These are phyloP conservation scores for Netelia fuscicornis DNA, from an alignment of 2,888 invertebrate genomes.

Conservation along the genomic window DNA sequence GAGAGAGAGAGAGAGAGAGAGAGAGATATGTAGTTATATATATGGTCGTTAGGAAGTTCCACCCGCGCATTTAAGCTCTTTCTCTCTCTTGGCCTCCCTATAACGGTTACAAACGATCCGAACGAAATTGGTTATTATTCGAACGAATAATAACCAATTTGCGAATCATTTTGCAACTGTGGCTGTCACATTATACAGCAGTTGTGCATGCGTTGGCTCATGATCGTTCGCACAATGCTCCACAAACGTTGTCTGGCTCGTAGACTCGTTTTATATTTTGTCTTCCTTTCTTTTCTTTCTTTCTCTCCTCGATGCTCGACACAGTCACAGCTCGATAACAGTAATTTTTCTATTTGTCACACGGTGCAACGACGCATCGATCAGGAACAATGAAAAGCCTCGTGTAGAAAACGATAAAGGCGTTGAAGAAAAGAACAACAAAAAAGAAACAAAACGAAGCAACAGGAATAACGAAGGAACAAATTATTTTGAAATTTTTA, in stretches of 20 bases:
- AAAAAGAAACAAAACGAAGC: no score
- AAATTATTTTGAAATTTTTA: no score
- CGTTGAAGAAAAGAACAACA: no score
- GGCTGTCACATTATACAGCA: slow-evolving; percentile 14
- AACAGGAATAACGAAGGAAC: no score
- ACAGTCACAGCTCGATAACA: no score
- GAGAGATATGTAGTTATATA: no score
- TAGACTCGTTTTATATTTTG: neutral
- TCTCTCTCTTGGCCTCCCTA: slow-evolving; percentile 15
- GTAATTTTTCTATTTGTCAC: no score
- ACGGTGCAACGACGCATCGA: no score
- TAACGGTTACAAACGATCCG: slow-evolving; percentile 18
- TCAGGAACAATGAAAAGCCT: no score
- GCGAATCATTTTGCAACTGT: slow-evolving; percentile 46
- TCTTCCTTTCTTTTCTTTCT: neutral
- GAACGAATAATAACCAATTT: slow-evolving; percentile 62
- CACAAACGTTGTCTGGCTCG: slow-evolving; percentile 21
- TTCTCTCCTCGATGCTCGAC: neutral
- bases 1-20: no score
- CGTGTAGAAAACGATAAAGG: no score
- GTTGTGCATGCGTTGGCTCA: slow-evolving; percentile 1
- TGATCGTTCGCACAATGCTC: slow-evolving; percentile 36
- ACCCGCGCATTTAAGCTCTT: slow-evolving; percentile 5
- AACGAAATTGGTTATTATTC: slow-evolving; percentile 53
- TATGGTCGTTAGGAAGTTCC: slow-evolving; percentile 21